Evolutionary conservation across 2,888 invertebrate genomes (phyloP), one percentile per base, ranked within the genome.

Genomic region (Drosophila neutralis): DNA sequence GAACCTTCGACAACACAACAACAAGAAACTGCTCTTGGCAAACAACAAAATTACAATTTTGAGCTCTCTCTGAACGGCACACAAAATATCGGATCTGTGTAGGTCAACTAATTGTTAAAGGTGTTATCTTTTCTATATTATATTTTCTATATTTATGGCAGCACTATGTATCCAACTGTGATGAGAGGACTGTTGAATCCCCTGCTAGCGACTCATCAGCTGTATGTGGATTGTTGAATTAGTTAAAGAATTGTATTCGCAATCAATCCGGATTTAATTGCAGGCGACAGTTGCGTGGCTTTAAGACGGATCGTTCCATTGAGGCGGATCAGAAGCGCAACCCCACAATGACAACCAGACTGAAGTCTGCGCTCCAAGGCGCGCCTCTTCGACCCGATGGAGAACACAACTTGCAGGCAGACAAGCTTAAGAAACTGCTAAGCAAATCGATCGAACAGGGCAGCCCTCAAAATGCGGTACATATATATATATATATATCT

Each of bases 281-380:
- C 38, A 93, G 92, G 10, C 85, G 87, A 63, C 91, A 91, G 69
- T 72, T 87, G 13, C 94, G 97, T 60, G 95, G 95, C 42, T 98
- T 98, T 92, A 97, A 97, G 93, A 97, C 97, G 0, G 95, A 96
- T 79, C 94, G 97, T 61, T 95, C 95, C 73, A 94, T 96, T 35
- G 94, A 95, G 78, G 95, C 96, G 0, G 97, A 97, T 84, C 91
- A 94, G 58, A 94, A 95, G 80, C 93, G 97, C 81, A 97, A 97
- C 93, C 96, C 97, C 2, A 94, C 95, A 45, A 90, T 97, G 60
- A 92, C 95, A n/a, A 94, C 94, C 76, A 94, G 97, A 91, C 93
- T 97, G 74, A 95, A 95, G 94, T 94, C 80, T 8, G 87, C 88
- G 24, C 81, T 90, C 35, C 86, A 87, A 61, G 90, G 91, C 1